A percentile compares a stretch with the other conserved stretches of the same genome.
These are phyloP conservation scores for Chaetura pelagica DNA, from an alignment of 2,113 vertebrate genomes.

Conservation along the genomic window DNA sequence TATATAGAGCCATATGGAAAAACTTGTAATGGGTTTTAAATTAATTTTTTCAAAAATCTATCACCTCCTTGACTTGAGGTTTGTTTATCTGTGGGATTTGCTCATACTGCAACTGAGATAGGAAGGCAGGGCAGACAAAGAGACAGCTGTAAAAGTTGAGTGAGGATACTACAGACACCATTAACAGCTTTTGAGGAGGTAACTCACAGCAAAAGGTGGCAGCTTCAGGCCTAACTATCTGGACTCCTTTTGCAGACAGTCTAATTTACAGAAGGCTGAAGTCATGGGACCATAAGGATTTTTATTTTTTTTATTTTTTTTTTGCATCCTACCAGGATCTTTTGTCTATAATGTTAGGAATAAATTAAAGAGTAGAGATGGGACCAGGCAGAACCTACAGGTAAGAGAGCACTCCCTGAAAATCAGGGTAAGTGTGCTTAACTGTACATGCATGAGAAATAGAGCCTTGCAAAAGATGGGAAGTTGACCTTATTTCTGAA, in stretches of 20 bases:
- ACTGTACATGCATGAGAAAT: not conserved
- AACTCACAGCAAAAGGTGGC: not conserved
- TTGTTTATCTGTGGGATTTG: not conserved
- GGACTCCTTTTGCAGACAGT: not conserved
- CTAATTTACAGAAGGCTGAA: not conserved
- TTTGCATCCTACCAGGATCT: not conserved
- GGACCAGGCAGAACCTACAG: not conserved
- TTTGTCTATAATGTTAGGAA: not conserved
- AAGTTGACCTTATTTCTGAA: not conserved
- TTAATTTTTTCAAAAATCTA: not conserved
- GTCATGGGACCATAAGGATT: not conserved
- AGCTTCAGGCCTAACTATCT: not conserved
- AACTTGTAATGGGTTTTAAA: not conserved
- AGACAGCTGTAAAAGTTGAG: not conserved
- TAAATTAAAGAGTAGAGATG: not conserved
- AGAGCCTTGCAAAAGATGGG: not conserved
- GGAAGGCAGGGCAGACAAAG: not conserved
- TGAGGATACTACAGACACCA: not conserved
- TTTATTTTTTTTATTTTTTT: no score
- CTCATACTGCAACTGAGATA: not conserved
- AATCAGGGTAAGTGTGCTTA: not conserved
- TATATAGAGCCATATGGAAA: not conserved
- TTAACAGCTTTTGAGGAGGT: not conserved
- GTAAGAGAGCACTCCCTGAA: not conserved
- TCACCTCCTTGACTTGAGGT: not conserved